Base-by-base conservation (phyloP, 37 sponge, comb jelly and placozoan genomes). In the Hormiphora californensis region DNA sequence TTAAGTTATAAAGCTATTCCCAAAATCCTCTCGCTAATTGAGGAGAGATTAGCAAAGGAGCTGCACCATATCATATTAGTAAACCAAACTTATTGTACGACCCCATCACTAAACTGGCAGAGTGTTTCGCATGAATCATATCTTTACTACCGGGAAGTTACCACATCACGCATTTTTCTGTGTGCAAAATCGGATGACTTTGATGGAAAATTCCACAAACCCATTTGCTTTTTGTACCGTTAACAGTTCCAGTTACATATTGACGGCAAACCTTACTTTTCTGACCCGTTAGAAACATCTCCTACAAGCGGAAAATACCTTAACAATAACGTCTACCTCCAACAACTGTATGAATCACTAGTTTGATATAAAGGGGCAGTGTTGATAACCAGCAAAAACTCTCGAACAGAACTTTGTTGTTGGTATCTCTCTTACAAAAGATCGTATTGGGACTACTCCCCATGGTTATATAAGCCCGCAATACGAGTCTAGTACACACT, bases 391-490 rank as follows among this genome's bases (percentile, higher is more conserved):
- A 65, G 68, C 34, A 9, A 32, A 4, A 65, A 65, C 21, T 36
- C n/a, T 65, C 68, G 38, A 65, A 19, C 68, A 65, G 21, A 65
- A 65, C 34, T 65, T 36, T 19, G 36, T 65, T 8, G 68, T 35
- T 36, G 68, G 39, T 4, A 39, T 65, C 34, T 25, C 27, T 19
- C 25, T 65, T 19, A 36, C 68, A 19, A 19, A 15, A 7, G 68
- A 65, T 65, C 5, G 68, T 36, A 36, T 39, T 21, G 36, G 68
- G 4, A 36, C 39, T 27, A 65, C 25, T 15, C 38, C 38, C 4
- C n/a, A n/a, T n/a, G 38, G 38, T 1, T 65, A 65, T 35, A 36
- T 65, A 65, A 65, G 68, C 21, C 68, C 68, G 7, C 68, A 65
- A 25, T 15, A 17, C 12, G 11, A 15, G 4, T 31, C 68, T 5